Evolutionary conservation across 2,888 invertebrate species (phyloP).

Genomic region (Chydorus sphaericus): DNA sequence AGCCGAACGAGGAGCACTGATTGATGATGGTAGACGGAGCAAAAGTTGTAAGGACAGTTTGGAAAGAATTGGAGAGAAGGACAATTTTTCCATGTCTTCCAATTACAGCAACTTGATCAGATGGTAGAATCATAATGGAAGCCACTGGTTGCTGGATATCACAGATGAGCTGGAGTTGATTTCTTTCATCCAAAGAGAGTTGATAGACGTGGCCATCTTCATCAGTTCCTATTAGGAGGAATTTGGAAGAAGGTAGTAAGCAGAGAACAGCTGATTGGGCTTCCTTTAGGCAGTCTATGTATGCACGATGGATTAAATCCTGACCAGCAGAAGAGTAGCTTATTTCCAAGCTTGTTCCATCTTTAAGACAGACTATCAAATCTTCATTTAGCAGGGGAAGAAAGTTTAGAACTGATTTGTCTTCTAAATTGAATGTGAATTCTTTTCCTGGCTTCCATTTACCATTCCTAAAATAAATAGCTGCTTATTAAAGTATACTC

Average conservation of each 20-base stretch:
- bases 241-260: neutral
- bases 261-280: neutral
- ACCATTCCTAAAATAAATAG: no score
- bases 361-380: no score
- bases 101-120: neutral
- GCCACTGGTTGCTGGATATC: neutral
- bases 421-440: no score
- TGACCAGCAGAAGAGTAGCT: no score
- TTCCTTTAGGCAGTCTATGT: neutral
- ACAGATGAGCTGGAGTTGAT: neutral
- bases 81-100: neutral
- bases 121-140: neutral
- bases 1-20: neutral
- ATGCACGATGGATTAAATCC: no score
- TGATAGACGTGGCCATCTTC: slow-evolving; percentile 2
- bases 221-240: neutral
- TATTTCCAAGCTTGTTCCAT: no score
- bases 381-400: no score
- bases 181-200: neutral
- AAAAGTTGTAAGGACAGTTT: neutral
- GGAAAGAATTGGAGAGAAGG: neutral
- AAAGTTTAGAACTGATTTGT: no score
- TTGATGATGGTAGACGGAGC: neutral
- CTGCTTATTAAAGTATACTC: no score
- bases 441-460: no score